phyloP scores from a whole-genome alignment of 2,113 vertebrate genomes.

The Rhabdomys dilectus region DNA sequence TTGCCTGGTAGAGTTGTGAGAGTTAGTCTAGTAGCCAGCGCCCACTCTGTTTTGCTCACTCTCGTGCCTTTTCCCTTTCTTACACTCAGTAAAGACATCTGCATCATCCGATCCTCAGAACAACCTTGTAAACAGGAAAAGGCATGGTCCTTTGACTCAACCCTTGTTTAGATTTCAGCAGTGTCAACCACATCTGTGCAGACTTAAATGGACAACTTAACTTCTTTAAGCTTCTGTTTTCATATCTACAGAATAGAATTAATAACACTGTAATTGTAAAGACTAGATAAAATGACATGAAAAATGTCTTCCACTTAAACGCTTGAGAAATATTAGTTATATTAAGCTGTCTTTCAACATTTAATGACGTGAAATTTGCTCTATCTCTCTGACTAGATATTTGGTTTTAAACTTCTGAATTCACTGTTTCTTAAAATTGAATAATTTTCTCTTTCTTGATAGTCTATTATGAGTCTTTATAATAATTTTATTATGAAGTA shows the following conservation, averaged over 20 bases:
- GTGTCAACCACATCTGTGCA: neutral
- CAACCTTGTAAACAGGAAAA: neutral
- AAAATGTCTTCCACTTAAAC: neutral
- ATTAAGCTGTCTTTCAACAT: neutral
- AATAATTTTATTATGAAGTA: conserved; percentile 82
- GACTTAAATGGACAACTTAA: neutral
- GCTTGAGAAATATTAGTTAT: neutral
- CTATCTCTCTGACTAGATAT: neutral
- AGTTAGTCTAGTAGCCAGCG: neutral
- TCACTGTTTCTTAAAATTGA: conserved; percentile 62
- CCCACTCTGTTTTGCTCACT: neutral
- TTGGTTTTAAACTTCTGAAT: conserved; percentile 22
- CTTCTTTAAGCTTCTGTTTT: conserved; percentile 34
- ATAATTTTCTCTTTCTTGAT: conserved; percentile 67
- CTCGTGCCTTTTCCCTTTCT: neutral
- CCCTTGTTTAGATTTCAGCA: neutral
- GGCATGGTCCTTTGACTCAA: neutral
- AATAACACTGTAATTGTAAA: neutral
- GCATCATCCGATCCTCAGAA: neutral
- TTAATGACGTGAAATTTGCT: neutral
- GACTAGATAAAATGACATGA: neutral
- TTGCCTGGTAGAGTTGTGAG: neutral
- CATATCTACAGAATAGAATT: neutral
- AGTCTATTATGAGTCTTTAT: conserved; percentile 71
- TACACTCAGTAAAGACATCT: neutral